Evolutionary conservation across 2,797 vertebrate genomes (phyloP), one percentile per base, ranked within the genome.

Genomic region (Calcarius lapponicus): DNA sequence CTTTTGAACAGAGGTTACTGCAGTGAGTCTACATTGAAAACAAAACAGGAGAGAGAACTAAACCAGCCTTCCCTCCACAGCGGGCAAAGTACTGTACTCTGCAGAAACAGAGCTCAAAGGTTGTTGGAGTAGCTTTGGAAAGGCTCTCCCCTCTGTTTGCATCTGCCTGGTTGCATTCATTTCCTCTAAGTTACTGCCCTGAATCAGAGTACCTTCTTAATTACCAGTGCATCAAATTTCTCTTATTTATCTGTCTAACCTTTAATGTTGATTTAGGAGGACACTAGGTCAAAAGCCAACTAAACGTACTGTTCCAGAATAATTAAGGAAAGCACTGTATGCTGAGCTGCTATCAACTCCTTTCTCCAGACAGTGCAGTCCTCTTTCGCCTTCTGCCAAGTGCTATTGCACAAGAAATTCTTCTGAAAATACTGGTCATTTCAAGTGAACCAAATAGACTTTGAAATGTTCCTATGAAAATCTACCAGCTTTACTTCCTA

Each of bases 251-350:
- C 82, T 80, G 14, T 48, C 56, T 7, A 5, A 80, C 47, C 50
- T 80, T 80, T 80, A 64, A 56, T 72, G 56, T 51, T 91, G 92
- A 90, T 88, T 93, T 93, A 69, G 65, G 78, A 95, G 86, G 80
- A 86, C 31, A 88, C 8, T 21, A 79, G 54, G 61, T 93, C 92
- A 91, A 93, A 93, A 92, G 69, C 40, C 89, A 88, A 43, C 90
- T 90, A 80, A 93, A 80, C 0, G 1, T 79, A 78, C 66, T 2
- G 11, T 78, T 82, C 72, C 61, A 74, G 91, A 91, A 76, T 51
- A 91, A 87, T 64, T 78, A 75, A 80, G 48, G 80, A 78, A 67
- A 90, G 54, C 43, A 32, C 42, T 72, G n/a, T 78, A 69, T 48
- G 57, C 75, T 72, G 69, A 90, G 66, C 75, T 86, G 67, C 73